phyloP scores from a whole-genome alignment of 2,797 vertebrate species.

The Varecia variegata region DNA sequence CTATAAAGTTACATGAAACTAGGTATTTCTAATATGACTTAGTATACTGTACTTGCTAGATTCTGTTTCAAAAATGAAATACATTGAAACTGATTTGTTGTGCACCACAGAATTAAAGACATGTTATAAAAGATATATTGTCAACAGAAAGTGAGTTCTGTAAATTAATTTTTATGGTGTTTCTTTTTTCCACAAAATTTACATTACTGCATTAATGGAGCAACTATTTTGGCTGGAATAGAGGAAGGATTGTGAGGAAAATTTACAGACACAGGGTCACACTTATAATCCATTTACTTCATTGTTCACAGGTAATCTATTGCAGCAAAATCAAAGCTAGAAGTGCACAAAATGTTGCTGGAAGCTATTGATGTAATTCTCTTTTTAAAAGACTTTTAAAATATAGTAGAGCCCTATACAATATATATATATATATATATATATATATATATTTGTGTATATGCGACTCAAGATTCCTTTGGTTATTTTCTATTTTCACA shows the following conservation, averaged over 20 bases:
- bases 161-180: background rate
- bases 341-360: background rate
- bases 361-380: background rate
- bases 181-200: background rate
- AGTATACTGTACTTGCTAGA: background rate
- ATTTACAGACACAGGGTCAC: background rate
- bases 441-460: background rate
- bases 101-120: background rate
- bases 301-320: background rate
- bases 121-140: background rate
- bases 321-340: background rate
- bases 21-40: background rate
- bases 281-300: background rate
- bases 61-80: conserved; percentile 3
- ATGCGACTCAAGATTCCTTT: background rate
- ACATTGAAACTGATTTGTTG: background rate
- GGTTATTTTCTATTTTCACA: background rate
- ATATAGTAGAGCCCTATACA: background rate
- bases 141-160: background rate
- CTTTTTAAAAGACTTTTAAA: background rate
- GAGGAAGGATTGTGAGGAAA: background rate
- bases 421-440: background rate
- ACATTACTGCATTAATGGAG: background rate
- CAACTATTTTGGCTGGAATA: background rate
- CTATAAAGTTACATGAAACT: background rate